phyloP scores from a whole-genome alignment of 2,888 invertebrate species.

The Tachina grossa region DNA sequence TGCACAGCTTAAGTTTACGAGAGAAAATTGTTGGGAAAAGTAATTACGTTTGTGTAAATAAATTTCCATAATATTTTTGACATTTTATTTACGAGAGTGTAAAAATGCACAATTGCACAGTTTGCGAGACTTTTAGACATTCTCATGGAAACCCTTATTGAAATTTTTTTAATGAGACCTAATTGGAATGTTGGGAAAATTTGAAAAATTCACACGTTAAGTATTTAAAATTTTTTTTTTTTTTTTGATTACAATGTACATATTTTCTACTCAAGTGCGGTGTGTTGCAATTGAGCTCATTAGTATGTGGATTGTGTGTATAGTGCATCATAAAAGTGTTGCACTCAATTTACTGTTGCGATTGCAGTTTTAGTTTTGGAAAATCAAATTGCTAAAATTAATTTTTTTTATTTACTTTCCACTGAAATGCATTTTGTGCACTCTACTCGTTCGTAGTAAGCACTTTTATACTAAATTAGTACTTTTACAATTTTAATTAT shows the following conservation, averaged over 20 bases:
- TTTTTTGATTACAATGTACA: not conserved
- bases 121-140: too few species aligned
- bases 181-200: conserved; percentile 16
- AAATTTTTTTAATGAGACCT: conserved; percentile 36
- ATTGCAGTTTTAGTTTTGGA: conserved; percentile 44
- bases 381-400: conserved; percentile 21
- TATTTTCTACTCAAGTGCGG: not conserved
- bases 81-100: too few species aligned
- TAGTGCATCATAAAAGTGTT: not conserved
- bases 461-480: conserved; percentile 73
- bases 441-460: conserved; percentile 4
- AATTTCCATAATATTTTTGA: too few species aligned
- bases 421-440: conserved; percentile 55
- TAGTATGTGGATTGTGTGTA: not conserved
- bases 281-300: not conserved
- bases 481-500: conserved; percentile 54
- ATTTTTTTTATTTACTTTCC: conserved; percentile 42
- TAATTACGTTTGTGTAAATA: too few species aligned
- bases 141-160: too few species aligned
- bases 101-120: too few species aligned
- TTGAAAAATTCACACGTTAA: conserved; percentile 20
- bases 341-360: conserved; percentile 56
- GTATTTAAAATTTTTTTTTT: conserved; percentile 14
- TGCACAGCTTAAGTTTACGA: too few species aligned
- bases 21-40: too few species aligned